phyloP scores from a whole-genome alignment of 2,113 vertebrate genomes.

The Steatornis caripensis region DNA sequence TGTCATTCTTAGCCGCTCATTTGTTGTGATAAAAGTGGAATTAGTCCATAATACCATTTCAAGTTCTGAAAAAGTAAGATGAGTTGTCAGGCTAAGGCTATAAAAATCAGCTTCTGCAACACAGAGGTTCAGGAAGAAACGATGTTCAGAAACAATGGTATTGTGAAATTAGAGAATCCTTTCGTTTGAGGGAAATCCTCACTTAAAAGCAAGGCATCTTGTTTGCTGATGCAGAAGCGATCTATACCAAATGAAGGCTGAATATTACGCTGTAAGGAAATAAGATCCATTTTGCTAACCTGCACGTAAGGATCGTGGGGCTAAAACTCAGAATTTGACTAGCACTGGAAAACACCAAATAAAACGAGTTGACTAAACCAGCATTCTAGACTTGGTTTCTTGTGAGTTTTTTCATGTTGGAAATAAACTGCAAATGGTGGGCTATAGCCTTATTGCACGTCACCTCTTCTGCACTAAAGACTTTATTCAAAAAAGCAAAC shows the following conservation, averaged over 20 bases:
- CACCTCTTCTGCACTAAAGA: neutral
- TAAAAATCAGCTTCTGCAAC: neutral
- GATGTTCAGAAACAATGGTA: neutral
- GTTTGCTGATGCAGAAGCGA: neutral
- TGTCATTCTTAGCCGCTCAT: neutral
- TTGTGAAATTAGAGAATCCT: neutral
- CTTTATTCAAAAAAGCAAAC: neutral
- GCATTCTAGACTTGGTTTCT: neutral
- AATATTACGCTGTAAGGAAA: neutral
- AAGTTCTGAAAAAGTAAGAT: neutral
- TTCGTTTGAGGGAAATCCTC: neutral
- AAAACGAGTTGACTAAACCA: constrained; percentile 42
- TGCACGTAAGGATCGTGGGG: neutral
- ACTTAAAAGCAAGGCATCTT: neutral
- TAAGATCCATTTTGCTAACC: neutral
- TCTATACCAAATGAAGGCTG: neutral
- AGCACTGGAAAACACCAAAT: constrained; percentile 38
- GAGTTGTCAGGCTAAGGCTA: neutral
- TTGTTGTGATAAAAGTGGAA: neutral
- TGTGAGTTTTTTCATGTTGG: neutral
- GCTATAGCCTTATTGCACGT: neutral
- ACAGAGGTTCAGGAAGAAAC: neutral
- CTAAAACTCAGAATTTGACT: neutral
- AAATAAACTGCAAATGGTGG: neutral
- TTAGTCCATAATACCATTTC: neutral